Percentiles rank a stretch among this genome's conserved stretches.
These are phyloP conservation scores for Pharmacophagus antenor DNA, from an alignment of 2,888 invertebrate species.

Conservation along the genomic window DNA sequence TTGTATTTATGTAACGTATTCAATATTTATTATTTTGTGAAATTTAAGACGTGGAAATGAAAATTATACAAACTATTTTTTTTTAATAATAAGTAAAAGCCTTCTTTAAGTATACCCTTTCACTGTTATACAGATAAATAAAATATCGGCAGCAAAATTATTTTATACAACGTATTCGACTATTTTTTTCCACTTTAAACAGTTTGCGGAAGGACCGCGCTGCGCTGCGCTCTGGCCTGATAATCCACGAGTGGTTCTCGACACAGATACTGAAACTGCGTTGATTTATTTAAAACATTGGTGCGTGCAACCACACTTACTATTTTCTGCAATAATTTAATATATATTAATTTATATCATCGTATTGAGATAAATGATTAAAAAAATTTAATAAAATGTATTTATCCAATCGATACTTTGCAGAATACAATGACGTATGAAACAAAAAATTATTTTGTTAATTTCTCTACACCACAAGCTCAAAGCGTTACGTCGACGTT, in stretches of 20 bases:
- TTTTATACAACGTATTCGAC: background rate
- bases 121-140: conserved; percentile 1
- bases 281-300: conserved; percentile 1
- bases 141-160: background rate
- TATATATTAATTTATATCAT: background rate
- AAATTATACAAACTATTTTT: background rate
- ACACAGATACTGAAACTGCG: conserved; percentile 13
- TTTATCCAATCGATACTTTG: no score
- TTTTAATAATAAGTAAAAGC: background rate
- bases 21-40: background rate
- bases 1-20: no score
- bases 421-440: no score
- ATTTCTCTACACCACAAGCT: no score
- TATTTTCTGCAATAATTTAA: background rate
- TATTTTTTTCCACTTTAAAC: background rate
- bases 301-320: background rate
- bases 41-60: background rate
- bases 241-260: conserved; percentile 1
- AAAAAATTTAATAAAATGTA: background rate
- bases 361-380: background rate
- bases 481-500: no score
- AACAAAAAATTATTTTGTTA: no score
- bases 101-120: background rate
- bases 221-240: conserved; percentile 1
- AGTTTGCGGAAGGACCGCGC: background rate